Base-by-base conservation (phyloP, 2,113 vertebrate genomes). In the Condylura cristata region DNA sequence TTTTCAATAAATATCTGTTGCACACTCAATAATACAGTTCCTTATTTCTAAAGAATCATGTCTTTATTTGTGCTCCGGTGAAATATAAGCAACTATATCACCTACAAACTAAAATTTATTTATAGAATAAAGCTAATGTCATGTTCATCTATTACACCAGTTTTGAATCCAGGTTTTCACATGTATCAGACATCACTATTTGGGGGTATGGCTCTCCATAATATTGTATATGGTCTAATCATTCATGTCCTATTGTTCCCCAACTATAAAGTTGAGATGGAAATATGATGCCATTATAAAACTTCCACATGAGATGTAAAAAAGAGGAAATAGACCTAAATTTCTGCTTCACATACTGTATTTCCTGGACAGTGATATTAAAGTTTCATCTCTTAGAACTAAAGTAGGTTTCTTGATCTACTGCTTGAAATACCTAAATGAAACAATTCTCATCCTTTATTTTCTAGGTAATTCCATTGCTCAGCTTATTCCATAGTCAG, bases 181-280 rank as follows among this genome's bases (percentile, higher is more conserved):
- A 22, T 17, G 41, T 32, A 75, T 89, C 12, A 74, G n/a, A 37
- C 30, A 39, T 63, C 39, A 37, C 91, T 61, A 26, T 34, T 76
- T 93, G 26, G 14, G 4, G 17, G 34, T 63, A 11, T 85, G 6
- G 8, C 44, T 68, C 18, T 26, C 72, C 26, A 86, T 86, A n/a
- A n/a, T 56, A 24, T 66, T 80, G 24, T 37, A 17, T 11, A 2
- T 32, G 17, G 2, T 26, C 3, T 34, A 72, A 71, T 26, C 79
- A 48, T 48, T n/a, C 63, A 32, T n/a, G 4, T 0, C 24, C 7
- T 17, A 46, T 22, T 41, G 4, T 11, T 12, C 0, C 18, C 5
- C 28, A 46, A 39, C 34, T 91, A 41, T 66, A 78, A 30, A 22
- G n/a, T 39, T 76, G 32, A 61, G 71, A 60, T 32, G 41, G 6